Evolutionary conservation across 2,888 invertebrate genomes (phyloP).

Genomic region (Mycalesis mineus): DNA sequence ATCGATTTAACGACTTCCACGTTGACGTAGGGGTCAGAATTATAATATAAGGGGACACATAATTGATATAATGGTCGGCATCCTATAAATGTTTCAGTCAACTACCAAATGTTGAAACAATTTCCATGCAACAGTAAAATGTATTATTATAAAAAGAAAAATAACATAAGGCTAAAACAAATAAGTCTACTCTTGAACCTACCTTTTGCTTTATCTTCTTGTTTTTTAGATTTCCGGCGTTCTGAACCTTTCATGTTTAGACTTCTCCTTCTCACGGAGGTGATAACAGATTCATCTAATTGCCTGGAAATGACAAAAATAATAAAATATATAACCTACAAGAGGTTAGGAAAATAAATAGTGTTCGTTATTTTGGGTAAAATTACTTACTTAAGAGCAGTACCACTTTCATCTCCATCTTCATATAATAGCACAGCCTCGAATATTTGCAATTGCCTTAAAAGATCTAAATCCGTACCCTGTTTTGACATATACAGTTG

Average conservation of each 20-base stretch:
- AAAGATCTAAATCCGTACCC: slow-evolving; percentile 93
- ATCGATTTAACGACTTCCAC: too few relatives aligned
- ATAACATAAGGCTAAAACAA: neutral
- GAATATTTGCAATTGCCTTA: slow-evolving; percentile 96
- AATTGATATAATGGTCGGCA: too few relatives aligned
- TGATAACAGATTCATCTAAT: slow-evolving; percentile 83
- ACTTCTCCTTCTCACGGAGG: slow-evolving; percentile 81
- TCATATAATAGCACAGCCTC: slow-evolving; percentile 94
- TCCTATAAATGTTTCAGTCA: neutral
- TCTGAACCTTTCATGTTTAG: slow-evolving; percentile 77
- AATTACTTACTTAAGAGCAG: slow-evolving; percentile 75
- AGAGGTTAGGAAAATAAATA: too few relatives aligned
- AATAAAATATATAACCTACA: neutral
- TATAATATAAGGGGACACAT: too few relatives aligned
- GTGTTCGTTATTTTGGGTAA: neutral
- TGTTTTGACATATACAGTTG: slow-evolving; percentile 94
- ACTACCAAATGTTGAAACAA: slow-evolving; percentile 9
- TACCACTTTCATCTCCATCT: slow-evolving; percentile 82
- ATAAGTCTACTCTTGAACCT: slow-evolving; percentile 36
- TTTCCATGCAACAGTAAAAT: slow-evolving; percentile 15
- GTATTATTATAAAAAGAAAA: neutral
- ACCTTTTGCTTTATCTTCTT: slow-evolving; percentile 84
- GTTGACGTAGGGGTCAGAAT: too few relatives aligned
- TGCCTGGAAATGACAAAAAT: slow-evolving; percentile 57
- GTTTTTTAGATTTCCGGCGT: slow-evolving; percentile 84